Conservation (phyloP, 2,113 vertebrate genomes). For the Mus pahari region DNA sequence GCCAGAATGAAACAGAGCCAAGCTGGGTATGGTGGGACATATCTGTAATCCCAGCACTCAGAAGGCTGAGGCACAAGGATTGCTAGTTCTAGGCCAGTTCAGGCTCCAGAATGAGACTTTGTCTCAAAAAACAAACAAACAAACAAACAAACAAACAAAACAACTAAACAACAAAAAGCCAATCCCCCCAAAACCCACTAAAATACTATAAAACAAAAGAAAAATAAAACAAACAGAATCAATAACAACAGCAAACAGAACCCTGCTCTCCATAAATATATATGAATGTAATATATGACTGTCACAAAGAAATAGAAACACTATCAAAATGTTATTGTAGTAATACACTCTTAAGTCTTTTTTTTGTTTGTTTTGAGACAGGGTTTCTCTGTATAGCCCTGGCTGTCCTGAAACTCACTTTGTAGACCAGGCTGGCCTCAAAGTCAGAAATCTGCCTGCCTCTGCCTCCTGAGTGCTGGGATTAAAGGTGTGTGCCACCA, state of each 20-base stretch:
- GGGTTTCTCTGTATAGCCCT: no score
- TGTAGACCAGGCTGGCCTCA: no score
- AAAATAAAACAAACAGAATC: neutral
- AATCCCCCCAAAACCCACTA: neutral
- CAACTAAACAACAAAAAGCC: neutral
- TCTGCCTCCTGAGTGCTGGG: no score
- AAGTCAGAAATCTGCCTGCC: no score
- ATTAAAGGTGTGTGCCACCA: no score
- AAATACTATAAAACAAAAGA: neutral
- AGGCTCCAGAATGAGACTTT: neutral
- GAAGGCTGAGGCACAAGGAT: neutral
- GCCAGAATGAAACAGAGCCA: neutral
- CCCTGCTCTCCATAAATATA: neutral
- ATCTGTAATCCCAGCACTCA: neutral
- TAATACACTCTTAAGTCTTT: conserved; percentile 5
- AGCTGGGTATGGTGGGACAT: neutral
- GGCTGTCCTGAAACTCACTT: no score
- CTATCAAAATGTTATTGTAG: conserved; percentile 15
- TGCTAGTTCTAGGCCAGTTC: neutral
- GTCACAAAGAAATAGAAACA: conserved; percentile 34
- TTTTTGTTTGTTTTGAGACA: no score
- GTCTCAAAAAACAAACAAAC: neutral
- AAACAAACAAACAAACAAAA: neutral
- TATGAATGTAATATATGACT: neutral
- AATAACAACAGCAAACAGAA: neutral